Evolutionary conservation across 2,888 invertebrate species (phyloP), one percentile per base, ranked within the genome.

Genomic region (Reticulitermes lucifugus): DNA sequence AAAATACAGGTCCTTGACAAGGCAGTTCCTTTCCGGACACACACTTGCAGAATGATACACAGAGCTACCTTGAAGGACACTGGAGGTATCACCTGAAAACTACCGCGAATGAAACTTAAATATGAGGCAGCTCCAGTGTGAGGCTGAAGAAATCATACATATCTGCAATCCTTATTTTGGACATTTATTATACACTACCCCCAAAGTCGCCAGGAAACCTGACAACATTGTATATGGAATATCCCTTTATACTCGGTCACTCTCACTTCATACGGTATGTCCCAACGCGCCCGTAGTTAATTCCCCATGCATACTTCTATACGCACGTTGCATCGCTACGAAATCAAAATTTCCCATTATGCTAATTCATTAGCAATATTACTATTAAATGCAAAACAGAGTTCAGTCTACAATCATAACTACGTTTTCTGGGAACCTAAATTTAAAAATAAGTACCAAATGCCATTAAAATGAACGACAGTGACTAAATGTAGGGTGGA

Each of bases 131-230:
- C 25, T 65, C 65, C 65, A 65, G 1, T n/a, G n/a, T 9, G 6
- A 6, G 65, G 25, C 25, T 25, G 65, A 35, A 35, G 4, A 35
- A 35, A 1, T 35, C 14, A 25, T 65, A 51, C 25, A 4, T 25
- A 25, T 65, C 25, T 65, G 65, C 65, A 25, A 65, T 25, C 75
- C 55, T n/a, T n/a, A 18, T 25, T 80, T 80, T 73, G 73, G 80
- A 60, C 80, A 35, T 59, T 46, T 80, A 60, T 22, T 41, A 80
- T 14, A 25, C 55, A 55, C 29, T 60, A 80, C n/a, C 29, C 21
- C 5, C 79, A 79, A 79, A 59, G 79, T 60, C 51, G 59, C 25
- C 80, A 51, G 41, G 59, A 80, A 80, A 80, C 41, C 60, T 80
- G 80, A 80, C 80, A 80, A 80, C 80, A 14, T 29, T 80, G 80